phyloP scores from a whole-genome alignment of 1,140 invertebrate genomes.

The Sarcophaga peregrina region DNA sequence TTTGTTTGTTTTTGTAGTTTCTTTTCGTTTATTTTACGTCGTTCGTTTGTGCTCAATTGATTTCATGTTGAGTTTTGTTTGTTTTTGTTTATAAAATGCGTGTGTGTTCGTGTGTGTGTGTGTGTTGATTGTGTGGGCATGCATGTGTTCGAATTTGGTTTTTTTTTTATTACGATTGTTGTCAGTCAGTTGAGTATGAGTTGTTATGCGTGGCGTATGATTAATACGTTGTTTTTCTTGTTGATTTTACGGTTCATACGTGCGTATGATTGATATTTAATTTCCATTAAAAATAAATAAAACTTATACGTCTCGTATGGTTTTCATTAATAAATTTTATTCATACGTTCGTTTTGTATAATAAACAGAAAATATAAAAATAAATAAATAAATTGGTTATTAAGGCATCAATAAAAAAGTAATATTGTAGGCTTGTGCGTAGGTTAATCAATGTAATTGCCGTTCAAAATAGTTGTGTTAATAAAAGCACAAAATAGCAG shows the following conservation, averaged over 20 bases:
- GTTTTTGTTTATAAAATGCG: neutral
- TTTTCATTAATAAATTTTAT: neutral
- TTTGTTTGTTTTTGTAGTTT: neutral
- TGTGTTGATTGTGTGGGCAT: neutral
- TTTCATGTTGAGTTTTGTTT: neutral
- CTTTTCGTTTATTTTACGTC: neutral
- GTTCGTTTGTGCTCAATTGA: constrained; percentile 14
- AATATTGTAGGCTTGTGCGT: too few species aligned
- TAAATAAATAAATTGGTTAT: neutral
- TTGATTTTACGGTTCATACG: too few species aligned
- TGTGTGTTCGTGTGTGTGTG: neutral
- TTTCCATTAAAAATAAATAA: neutral
- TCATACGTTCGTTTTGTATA: neutral
- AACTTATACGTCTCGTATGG: neutral
- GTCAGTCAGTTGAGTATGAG: neutral
- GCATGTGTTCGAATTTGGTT: neutral
- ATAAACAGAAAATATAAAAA: constrained; percentile 2
- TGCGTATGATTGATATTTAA: constrained; percentile 1
- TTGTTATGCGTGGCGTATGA: neutral
- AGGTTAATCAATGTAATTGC: too few species aligned
- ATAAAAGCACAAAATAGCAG: too few species aligned
- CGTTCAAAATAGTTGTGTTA: too few species aligned
- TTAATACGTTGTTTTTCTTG: neutral
- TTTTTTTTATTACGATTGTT: neutral
- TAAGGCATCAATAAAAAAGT: neutral